Conservation (phyloP, 2,113 vertebrate species). For the Pimephales promelas region DNA sequence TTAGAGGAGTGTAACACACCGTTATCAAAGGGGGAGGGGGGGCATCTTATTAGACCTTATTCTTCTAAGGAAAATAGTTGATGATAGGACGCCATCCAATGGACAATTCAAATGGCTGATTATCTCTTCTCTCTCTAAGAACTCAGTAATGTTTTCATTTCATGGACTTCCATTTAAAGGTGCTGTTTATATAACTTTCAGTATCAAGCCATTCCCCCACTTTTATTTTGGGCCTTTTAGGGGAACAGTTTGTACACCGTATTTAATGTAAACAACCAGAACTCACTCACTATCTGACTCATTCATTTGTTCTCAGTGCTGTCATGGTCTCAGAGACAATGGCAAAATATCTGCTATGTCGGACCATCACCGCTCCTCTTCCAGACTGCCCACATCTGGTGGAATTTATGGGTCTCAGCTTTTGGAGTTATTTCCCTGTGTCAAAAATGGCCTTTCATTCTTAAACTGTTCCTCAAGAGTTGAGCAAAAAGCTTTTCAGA, state of each 20-base stretch:
- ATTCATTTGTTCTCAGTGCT: not conserved
- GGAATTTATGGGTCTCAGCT: slow-evolving; percentile 29
- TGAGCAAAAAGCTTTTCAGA: slow-evolving; percentile 9
- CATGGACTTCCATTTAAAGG: not conserved
- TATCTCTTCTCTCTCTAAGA: not conserved
- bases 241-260: not conserved
- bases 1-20: slow-evolving; percentile 39
- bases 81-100: not conserved
- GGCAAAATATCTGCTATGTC: not conserved
- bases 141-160: not conserved
- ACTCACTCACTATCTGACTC: not conserved
- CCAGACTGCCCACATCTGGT: slow-evolving; percentile 33
- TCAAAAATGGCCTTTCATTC: slow-evolving; percentile 17
- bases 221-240: not conserved
- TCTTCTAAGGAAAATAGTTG: not conserved
- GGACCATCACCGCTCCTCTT: not conserved
- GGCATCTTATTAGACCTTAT: slow-evolving; percentile 43
- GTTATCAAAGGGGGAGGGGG: slow-evolving; percentile 29
- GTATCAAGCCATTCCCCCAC: not conserved
- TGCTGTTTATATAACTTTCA: not conserved
- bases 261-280: not conserved
- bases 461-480: slow-evolving; percentile 11
- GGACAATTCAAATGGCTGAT: not conserved
- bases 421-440: not conserved
- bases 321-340: not conserved